Percentiles rank a stretch among this genome's conserved stretches.
These are phyloP conservation scores for Hydropsyche tenuis DNA, from an alignment of 1,140 invertebrate genomes.

Conservation along the genomic window DNA sequence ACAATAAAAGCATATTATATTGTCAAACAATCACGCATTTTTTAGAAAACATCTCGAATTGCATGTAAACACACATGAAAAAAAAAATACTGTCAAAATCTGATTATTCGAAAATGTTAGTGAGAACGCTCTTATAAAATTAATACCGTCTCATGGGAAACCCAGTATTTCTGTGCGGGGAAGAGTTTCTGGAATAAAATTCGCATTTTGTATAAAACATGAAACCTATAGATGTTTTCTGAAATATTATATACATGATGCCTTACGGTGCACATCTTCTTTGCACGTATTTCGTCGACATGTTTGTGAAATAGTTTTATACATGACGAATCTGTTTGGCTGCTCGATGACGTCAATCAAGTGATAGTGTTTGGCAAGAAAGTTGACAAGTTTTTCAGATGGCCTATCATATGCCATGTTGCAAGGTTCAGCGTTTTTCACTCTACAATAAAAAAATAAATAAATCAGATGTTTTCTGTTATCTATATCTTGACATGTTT, in stretches of 20 bases:
- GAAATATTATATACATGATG: background rate
- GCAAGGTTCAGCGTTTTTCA: constrained; percentile 37
- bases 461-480: background rate
- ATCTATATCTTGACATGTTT: too few relatives aligned
- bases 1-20: background rate
- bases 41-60: too few relatives aligned
- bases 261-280: constrained; percentile 27
- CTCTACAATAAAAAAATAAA: constrained; percentile 32
- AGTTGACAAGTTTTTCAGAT: constrained; percentile 45
- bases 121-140: background rate
- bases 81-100: background rate
- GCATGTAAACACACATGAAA: background rate
- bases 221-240: too few relatives aligned
- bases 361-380: constrained; percentile 43
- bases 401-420: constrained; percentile 48
- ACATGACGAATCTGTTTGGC: constrained; percentile 47
- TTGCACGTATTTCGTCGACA: constrained; percentile 13
- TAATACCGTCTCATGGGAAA: constrained; percentile 13
- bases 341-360: constrained; percentile 44
- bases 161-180: background rate
- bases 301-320: constrained; percentile 44
- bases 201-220: background rate
- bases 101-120: background rate
- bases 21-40: background rate
- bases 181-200: constrained; percentile 18